phyloP scores from a whole-genome alignment of 2,888 invertebrate species.

The Cabera pusaria region DNA sequence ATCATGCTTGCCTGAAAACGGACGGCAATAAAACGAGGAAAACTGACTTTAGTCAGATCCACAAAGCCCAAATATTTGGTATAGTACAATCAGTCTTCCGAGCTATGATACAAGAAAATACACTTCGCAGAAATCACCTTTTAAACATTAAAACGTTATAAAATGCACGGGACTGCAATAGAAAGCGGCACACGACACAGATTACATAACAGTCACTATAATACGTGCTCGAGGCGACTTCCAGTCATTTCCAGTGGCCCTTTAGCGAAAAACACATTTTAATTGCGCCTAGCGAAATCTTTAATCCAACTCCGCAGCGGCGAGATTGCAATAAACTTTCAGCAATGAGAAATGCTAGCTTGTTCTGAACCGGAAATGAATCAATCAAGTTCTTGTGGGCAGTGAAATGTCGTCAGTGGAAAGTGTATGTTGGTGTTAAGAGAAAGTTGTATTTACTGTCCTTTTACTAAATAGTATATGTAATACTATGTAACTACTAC shows the following conservation, averaged over 20 bases:
- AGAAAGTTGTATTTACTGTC: too few species aligned
- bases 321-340: slow-evolving; percentile 8
- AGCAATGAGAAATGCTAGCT: not conserved
- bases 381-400: slow-evolving; percentile 28
- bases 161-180: slow-evolving; percentile 7
- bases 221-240: slow-evolving; percentile 35
- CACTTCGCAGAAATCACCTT: too few species aligned
- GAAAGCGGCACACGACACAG: slow-evolving; percentile 24
- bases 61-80: too few species aligned
- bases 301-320: slow-evolving; percentile 10
- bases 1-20: too few species aligned
- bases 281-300: slow-evolving; percentile 9
- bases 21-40: too few species aligned
- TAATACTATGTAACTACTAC: too few species aligned
- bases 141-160: not conserved
- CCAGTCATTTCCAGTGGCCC: slow-evolving; percentile 43
- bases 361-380: slow-evolving; percentile 21
- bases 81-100: too few species aligned
- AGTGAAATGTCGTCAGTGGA: slow-evolving; percentile 26
- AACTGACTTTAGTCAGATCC: too few species aligned
- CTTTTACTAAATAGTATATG: too few species aligned
- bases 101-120: too few species aligned
- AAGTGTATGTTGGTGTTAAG: slow-evolving; percentile 2
- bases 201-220: too few species aligned
- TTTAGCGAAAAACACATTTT: slow-evolving; percentile 18